Percentiles rank a stretch among this genome's conserved stretches.
Evolutionary conservation across 2,797 vertebrate genomes (phyloP).

Genomic region (Pagetopsis macropterus): DNA sequence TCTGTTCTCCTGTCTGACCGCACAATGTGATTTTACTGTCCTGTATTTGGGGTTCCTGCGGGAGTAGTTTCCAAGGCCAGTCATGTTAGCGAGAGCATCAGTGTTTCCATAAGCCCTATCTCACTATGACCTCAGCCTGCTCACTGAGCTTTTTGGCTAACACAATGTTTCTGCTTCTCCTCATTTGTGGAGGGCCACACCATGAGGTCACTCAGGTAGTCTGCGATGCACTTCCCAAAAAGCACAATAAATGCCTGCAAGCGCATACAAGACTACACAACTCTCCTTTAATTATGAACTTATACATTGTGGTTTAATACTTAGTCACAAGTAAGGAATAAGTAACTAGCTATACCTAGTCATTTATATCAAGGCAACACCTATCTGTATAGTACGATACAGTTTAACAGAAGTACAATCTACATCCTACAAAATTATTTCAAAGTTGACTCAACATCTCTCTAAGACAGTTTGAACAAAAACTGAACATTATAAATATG

Average conservation of each 20-base stretch:
- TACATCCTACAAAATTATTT: too few relatives aligned
- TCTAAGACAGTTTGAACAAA: too few relatives aligned
- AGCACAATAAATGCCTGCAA: slow-evolving; percentile 16
- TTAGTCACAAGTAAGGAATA: neutral
- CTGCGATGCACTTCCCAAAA: slow-evolving; percentile 54
- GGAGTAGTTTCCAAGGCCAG: slow-evolving; percentile 71
- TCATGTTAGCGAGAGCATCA: slow-evolving; percentile 79
- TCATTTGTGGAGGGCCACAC: slow-evolving; percentile 60
- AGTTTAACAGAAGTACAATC: too few relatives aligned
- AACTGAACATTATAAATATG: too few relatives aligned
- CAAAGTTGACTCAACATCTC: too few relatives aligned
- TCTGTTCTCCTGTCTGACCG: slow-evolving; percentile 60
- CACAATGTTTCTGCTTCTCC: slow-evolving; percentile 76
- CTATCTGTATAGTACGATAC: neutral
- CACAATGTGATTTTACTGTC: slow-evolving; percentile 76
- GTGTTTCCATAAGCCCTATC: slow-evolving; percentile 84
- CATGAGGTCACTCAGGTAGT: slow-evolving; percentile 82
- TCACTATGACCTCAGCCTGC: slow-evolving; percentile 82
- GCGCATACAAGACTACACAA: neutral
- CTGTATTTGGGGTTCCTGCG: slow-evolving; percentile 72
- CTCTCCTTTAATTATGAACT: slow-evolving; percentile 1
- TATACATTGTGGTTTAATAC: neutral
- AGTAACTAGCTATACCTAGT: neutral
- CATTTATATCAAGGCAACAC: too few relatives aligned
- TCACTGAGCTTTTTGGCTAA: slow-evolving; percentile 63